A percentile compares a stretch with the other conserved stretches of the same genome.
Conservation (phyloP, 2,888 invertebrate species). For the Epistrophella euchroma region DNA sequence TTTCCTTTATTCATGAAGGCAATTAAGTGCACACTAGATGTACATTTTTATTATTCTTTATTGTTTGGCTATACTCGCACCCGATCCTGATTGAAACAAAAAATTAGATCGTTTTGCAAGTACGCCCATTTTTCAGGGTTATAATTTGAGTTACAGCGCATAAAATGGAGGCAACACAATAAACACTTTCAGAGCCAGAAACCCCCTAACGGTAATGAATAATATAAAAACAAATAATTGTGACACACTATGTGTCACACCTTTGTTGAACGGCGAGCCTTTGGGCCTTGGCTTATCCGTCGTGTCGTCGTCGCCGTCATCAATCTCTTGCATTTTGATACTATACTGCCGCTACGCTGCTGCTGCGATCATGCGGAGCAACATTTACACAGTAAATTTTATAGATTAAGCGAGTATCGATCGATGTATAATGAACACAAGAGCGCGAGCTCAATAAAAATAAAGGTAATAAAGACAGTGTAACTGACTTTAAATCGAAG, state of each 20-base stretch:
- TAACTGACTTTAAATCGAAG: slow-evolving; percentile 52
- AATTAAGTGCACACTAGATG: neutral
- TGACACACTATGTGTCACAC: slow-evolving; percentile 63
- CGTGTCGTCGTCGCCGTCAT: neutral
- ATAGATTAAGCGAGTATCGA: neutral
- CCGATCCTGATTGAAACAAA: neutral
- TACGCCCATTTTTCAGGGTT: slow-evolving; percentile 29
- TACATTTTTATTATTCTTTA: neutral
- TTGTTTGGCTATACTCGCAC: neutral
- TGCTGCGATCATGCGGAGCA: slow-evolving; percentile 31
- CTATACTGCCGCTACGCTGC: slow-evolving; percentile 1
- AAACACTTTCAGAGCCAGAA: neutral
- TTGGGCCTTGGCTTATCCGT: neutral
- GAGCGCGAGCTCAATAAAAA: slow-evolving; percentile 41
- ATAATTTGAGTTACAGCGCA: slow-evolving; percentile 11
- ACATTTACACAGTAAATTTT: slow-evolving; percentile 9
- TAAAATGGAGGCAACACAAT: neutral
- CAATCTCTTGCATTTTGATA: slow-evolving; percentile 5
- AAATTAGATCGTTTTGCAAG: neutral
- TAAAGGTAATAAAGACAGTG: slow-evolving; percentile 37
- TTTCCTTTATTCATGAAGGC: neutral
- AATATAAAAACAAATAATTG: slow-evolving; percentile 37
- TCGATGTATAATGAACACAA: neutral
- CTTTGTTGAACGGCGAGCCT: slow-evolving; percentile 55
- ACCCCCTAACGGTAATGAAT: slow-evolving; percentile 18